Conservation (phyloP, 35 echinoderm and acorn worm species). For the Ophioderma brevispina region DNA sequence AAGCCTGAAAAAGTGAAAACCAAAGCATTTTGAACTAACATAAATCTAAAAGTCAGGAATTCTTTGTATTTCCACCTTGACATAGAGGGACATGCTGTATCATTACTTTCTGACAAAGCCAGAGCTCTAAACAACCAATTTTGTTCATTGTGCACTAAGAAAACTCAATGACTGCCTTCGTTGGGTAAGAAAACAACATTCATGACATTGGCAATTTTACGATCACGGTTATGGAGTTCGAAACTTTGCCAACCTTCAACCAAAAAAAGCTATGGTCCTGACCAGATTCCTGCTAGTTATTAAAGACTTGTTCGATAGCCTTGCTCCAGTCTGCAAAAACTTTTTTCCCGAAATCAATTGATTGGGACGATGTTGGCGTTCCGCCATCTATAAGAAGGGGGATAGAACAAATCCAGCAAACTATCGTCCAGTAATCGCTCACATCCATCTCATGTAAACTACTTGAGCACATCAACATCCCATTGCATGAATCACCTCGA, state of each 20-base stretch:
- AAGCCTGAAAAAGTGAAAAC: neutral
- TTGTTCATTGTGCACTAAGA: constrained; percentile 21
- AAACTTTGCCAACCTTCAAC: constrained; percentile 25
- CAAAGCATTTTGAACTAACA: neutral
- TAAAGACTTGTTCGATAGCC: constrained; percentile 23
- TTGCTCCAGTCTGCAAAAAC: constrained; percentile 25
- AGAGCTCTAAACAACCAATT: constrained; percentile 8
- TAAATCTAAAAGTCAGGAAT: constrained; percentile 1
- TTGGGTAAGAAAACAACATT: too few species aligned
- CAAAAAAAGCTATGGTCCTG: constrained; percentile 40
- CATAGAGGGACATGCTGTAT: neutral
- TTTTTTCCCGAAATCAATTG: constrained; percentile 43
- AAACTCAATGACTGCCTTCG: neutral
- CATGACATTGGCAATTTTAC: constrained; percentile 14
- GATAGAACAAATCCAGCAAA: constrained; percentile 12
- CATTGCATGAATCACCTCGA: constrained; percentile 44
- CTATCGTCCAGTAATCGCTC: constrained; percentile 42
- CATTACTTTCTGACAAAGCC: constrained; percentile 24
- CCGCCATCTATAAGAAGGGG: constrained; percentile 50
- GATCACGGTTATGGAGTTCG: neutral
- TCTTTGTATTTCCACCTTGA: constrained; percentile 31
- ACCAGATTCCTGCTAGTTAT: constrained; percentile 18
- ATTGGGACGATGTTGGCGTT: constrained; percentile 30
- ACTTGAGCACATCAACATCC: constrained; percentile 57
- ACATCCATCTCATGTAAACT: constrained; percentile 43